A percentile compares a stretch with the other conserved stretches of the same genome.
Conservation (phyloP, 2,113 vertebrate genomes). For the Tupaia chinensis region DNA sequence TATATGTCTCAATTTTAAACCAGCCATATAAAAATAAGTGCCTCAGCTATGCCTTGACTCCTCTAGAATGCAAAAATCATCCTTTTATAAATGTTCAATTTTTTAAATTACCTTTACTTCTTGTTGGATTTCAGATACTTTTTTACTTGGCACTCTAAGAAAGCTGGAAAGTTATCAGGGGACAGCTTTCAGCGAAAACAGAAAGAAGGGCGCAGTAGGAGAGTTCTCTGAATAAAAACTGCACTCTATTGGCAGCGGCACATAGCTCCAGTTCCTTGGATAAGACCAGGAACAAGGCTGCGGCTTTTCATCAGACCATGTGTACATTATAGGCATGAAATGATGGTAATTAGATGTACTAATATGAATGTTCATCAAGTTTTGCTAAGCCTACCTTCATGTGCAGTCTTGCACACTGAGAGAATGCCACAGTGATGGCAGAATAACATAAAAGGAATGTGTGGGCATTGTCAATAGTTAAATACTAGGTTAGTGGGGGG, state of each 20-base stretch:
- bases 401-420: not conserved
- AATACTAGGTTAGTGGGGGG: not conserved
- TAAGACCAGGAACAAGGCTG: not conserved
- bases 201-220: not conserved
- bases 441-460: constrained; percentile 42
- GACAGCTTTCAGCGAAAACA: not conserved
- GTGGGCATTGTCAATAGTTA: not conserved
- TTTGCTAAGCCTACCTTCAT: constrained; percentile 12
- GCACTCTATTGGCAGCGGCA: not conserved
- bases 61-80: not conserved
- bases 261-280: not conserved
- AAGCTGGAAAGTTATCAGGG: not conserved
- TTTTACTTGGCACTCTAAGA: not conserved
- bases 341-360: constrained; percentile 5
- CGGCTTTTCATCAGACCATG: constrained; percentile 20
- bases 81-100: not conserved
- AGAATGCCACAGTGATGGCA: not conserved
- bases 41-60: not conserved
- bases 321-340: constrained; percentile 45
- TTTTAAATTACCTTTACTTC: constrained; percentile 43
- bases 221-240: not conserved
- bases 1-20: not conserved
- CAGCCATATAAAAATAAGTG: not conserved
- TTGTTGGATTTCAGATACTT: constrained; percentile 21
- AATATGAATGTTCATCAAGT: not conserved